Conservation (phyloP, 2,888 invertebrate genomes). For the Arge pagana region DNA sequence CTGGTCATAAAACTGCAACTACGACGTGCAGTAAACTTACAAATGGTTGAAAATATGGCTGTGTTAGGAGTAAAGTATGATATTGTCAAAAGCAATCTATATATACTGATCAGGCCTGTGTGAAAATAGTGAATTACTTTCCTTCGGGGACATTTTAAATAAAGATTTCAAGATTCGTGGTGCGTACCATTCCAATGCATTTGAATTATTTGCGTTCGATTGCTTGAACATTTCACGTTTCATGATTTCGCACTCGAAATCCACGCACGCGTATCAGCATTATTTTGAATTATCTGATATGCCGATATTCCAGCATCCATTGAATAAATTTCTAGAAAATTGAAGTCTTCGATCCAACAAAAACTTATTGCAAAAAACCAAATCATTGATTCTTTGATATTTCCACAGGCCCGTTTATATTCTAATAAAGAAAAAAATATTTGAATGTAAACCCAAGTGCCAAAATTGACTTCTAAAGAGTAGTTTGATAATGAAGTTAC, state of each 20-base stretch:
- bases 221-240: background rate
- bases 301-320: too few species aligned
- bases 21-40: constrained; percentile 10
- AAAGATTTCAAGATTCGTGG: constrained; percentile 1
- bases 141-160: background rate
- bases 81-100: constrained; percentile 8
- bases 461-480: constrained; percentile 23
- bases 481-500: background rate
- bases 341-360: too few species aligned
- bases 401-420: constrained; percentile 8
- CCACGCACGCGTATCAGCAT: background rate
- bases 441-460: constrained; percentile 22
- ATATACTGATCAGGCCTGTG: constrained; percentile 8
- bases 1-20: constrained; percentile 5
- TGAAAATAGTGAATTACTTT: background rate
- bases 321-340: too few species aligned
- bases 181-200: background rate
- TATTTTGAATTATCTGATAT: background rate
- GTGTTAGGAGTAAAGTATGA: constrained; percentile 11
- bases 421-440: constrained; percentile 3
- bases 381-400: background rate
- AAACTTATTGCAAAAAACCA: too few species aligned
- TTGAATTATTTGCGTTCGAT: background rate
- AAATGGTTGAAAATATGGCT: constrained; percentile 19
- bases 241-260: background rate